Conservation (phyloP, 2,797 vertebrate species). For the Sebastes goodei region DNA sequence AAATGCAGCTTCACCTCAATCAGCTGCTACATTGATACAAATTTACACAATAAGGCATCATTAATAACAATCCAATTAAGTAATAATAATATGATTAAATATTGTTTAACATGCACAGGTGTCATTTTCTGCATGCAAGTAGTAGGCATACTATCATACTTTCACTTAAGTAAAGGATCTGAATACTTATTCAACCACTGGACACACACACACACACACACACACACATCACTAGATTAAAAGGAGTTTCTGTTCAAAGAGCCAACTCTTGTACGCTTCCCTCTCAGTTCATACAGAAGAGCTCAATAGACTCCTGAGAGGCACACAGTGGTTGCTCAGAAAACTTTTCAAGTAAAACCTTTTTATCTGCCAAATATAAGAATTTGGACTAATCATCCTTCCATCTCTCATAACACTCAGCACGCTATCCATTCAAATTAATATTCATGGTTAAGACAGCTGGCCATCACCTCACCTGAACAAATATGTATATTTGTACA, state of each 20-base stretch:
- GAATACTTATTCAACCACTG: not conserved
- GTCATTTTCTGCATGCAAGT: not conserved
- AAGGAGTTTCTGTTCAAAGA: not conserved
- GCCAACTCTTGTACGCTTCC: not conserved
- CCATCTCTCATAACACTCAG: not conserved
- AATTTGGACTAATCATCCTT: not conserved
- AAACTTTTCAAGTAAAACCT: not conserved
- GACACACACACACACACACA: not conserved
- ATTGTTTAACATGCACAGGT: not conserved
- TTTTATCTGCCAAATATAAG: not conserved
- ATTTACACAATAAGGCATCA: not conserved
- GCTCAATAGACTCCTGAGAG: not conserved
- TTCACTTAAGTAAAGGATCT: not conserved
- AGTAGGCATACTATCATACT: not conserved
- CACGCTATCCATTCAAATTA: not conserved
- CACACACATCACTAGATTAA: not conserved
- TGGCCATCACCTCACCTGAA: not conserved
- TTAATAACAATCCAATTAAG: not conserved
- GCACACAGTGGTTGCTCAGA: not conserved
- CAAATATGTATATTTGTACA: conserved; percentile 16
- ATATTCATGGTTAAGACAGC: not conserved
- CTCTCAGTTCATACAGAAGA: not conserved
- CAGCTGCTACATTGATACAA: too few species aligned
- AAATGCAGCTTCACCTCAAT: too few species aligned
- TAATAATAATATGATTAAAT: not conserved